These are phyloP conservation scores for Ephestia elutella DNA, from an alignment of 1,140 invertebrate species.

Conservation along the genomic window DNA sequence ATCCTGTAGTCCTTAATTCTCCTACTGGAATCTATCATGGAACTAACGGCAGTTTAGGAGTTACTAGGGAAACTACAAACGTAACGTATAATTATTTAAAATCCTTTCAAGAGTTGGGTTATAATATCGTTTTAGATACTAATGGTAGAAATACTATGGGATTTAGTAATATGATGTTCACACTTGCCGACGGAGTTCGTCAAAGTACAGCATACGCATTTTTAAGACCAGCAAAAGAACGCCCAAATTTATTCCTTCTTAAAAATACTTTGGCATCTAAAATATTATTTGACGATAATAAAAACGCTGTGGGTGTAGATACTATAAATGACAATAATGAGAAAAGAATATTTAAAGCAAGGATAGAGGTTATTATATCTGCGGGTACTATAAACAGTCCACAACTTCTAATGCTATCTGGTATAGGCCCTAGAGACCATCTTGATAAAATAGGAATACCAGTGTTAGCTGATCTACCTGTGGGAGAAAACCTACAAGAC, in stretches of 20 bases:
- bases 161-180: not conserved
- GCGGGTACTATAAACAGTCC: slow-evolving; percentile 77
- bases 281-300: slow-evolving; percentile 74
- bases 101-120: slow-evolving; percentile 13
- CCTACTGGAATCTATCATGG: slow-evolving; percentile 13
- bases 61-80: slow-evolving; percentile 8
- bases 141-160: slow-evolving; percentile 13
- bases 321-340: slow-evolving; percentile 48
- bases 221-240: too few relatives aligned
- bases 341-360: slow-evolving; percentile 63
- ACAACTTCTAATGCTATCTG: slow-evolving; percentile 79
- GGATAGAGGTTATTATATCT: slow-evolving; percentile 77
- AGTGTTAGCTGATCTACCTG: slow-evolving; percentile 77
- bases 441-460: slow-evolving; percentile 74
- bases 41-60: slow-evolving; percentile 11
- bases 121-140: slow-evolving; percentile 6
- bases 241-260: too few relatives aligned
- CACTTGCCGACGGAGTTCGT: slow-evolving; percentile 9
- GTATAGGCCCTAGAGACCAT: slow-evolving; percentile 77
- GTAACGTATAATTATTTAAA: slow-evolving; percentile 8
- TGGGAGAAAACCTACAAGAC: slow-evolving; percentile 80
- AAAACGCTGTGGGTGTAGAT: slow-evolving; percentile 77
- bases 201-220: too few relatives aligned
- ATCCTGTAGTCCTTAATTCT: too few relatives aligned
- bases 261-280: slow-evolving; percentile 65